Evolutionary conservation across 2,113 vertebrate genomes (phyloP).

Genomic region (Probosciger aterrimus): DNA sequence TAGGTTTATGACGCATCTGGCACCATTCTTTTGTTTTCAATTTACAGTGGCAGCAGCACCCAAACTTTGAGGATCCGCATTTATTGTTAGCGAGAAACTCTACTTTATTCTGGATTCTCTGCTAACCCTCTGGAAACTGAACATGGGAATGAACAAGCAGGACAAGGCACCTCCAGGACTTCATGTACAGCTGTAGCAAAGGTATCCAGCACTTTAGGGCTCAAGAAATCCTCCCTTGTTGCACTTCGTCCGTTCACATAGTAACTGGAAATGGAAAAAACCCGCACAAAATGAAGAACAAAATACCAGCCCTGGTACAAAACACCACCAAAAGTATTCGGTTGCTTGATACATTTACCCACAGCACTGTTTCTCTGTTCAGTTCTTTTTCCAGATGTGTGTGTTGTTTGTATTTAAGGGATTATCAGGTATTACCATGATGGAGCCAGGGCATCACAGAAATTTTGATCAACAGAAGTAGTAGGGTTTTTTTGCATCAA

Average conservation of each 20-base stretch:
- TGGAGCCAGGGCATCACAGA: background rate
- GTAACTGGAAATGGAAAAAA: constrained; percentile 76
- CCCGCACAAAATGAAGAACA: background rate
- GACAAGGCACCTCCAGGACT: constrained; percentile 78
- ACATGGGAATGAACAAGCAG: background rate
- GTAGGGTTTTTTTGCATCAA: background rate
- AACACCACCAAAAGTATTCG: background rate
- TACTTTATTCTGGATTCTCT: background rate
- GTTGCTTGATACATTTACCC: background rate
- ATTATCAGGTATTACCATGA: background rate
- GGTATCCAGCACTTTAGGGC: constrained; percentile 84
- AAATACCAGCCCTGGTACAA: background rate
- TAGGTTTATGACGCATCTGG: background rate
- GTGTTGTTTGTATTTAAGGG: background rate
- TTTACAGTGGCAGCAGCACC: background rate
- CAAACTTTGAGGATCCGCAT: background rate
- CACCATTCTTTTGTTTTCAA: background rate
- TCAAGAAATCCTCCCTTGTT: constrained; percentile 86
- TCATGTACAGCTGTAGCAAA: constrained; percentile 73
- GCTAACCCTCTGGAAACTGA: background rate
- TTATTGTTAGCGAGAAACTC: background rate
- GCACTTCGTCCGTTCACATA: constrained; percentile 88
- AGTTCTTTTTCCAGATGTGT: background rate
- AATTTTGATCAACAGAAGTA: background rate
- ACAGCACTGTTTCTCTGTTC: background rate